Conservation (phyloP, 2,888 invertebrate species). For the Tineola bisselliella region DNA sequence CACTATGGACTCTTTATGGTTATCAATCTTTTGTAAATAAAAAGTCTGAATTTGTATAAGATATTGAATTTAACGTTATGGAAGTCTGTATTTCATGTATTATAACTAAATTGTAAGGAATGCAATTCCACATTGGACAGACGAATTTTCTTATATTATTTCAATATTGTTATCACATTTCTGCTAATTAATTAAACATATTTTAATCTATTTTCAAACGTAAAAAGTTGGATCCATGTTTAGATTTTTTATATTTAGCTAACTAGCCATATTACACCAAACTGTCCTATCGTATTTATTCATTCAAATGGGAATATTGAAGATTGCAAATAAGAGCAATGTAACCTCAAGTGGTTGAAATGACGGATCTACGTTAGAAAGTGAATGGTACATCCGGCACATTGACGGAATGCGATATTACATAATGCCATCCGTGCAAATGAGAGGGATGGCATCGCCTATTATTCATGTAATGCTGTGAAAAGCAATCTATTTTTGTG, state of each 20-base stretch:
- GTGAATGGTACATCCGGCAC: constrained; percentile 29
- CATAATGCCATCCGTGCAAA: background rate
- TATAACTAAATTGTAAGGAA: too few relatives aligned
- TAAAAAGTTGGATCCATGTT: too few relatives aligned
- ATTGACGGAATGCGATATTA: constrained; percentile 1
- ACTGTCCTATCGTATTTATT: background rate
- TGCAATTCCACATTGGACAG: too few relatives aligned
- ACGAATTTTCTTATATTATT: too few relatives aligned
- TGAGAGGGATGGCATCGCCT: background rate
- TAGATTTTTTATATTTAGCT: too few relatives aligned
- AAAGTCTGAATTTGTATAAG: background rate
- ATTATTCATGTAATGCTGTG: too few relatives aligned
- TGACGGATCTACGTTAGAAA: constrained; percentile 20
- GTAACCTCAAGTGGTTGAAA: constrained; percentile 21
- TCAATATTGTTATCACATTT: too few relatives aligned
- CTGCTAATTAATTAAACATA: too few relatives aligned
- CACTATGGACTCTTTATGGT: background rate
- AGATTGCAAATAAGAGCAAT: background rate
- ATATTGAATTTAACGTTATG: background rate
- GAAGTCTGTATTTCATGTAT: background rate
- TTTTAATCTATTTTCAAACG: too few relatives aligned
- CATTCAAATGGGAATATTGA: background rate
- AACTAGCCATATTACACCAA: too few relatives aligned
- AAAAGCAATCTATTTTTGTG: too few relatives aligned
- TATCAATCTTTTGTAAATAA: background rate